A percentile compares a stretch with the other conserved stretches of the same genome.
phyloP scores from a whole-genome alignment of 2,113 vertebrate species.

The Sylvicapra grimmia region DNA sequence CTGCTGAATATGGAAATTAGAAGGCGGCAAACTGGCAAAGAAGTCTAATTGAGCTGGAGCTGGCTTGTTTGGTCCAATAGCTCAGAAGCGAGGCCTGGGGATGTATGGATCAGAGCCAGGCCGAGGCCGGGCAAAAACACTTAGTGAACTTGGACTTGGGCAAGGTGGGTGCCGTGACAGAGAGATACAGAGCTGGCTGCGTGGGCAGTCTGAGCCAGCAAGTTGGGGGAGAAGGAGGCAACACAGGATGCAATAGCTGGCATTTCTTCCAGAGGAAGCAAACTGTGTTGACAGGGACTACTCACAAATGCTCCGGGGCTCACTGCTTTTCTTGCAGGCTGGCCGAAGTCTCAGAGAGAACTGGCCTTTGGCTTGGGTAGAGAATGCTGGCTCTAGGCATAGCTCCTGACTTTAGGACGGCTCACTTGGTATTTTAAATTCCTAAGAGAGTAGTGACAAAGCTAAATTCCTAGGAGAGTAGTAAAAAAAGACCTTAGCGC shows the following conservation, averaged over 20 bases:
- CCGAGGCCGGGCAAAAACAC: neutral
- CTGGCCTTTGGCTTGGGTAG: neutral
- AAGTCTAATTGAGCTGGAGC: neutral
- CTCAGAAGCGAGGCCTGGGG: neutral
- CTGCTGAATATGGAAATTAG: neutral
- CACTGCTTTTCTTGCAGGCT: neutral
- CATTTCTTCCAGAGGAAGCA: neutral
- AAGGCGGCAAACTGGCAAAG: neutral
- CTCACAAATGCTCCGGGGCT: neutral
- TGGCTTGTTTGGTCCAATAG: neutral
- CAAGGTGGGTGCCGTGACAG: neutral
- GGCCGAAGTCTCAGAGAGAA: neutral
- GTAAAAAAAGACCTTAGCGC: neutral
- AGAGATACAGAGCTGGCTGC: neutral
- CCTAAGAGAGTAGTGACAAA: neutral
- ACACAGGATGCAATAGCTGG: neutral
- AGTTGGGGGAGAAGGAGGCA: neutral
- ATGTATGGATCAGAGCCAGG: neutral
- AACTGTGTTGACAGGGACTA: neutral
- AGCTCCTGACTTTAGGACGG: neutral
- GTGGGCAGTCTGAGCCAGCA: neutral
- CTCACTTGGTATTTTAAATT: neutral
- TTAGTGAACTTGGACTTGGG: neutral
- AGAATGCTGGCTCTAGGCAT: too few relatives aligned
- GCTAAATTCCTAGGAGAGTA: neutral